phyloP scores from a whole-genome alignment of 2,888 invertebrate genomes.

The Drosophila paramelanica region DNA sequence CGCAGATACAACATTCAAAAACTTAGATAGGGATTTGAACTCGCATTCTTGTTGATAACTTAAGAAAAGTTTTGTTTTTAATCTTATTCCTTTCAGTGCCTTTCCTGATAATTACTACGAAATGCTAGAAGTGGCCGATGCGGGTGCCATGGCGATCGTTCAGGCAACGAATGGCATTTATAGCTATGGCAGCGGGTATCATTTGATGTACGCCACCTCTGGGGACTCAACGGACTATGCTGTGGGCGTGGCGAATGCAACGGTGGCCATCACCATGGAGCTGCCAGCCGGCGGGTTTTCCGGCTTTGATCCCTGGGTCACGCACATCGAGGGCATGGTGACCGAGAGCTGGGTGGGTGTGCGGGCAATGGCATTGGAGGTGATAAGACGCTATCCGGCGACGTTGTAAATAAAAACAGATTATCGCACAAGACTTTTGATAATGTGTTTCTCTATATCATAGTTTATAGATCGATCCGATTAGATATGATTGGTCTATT shows the following conservation, averaged over 20 bases:
- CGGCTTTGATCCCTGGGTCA: constrained; percentile 86
- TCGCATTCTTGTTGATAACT: no score
- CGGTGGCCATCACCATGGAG: constrained; percentile 86
- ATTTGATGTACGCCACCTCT: constrained; percentile 85
- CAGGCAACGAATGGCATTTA: constrained; percentile 78
- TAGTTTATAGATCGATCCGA: constrained; percentile 38
- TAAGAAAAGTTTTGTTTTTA: background rate
- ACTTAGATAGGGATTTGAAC: no score
- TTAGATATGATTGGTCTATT: constrained; percentile 55
- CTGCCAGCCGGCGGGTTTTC: constrained; percentile 86
- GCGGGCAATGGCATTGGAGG: constrained; percentile 78
- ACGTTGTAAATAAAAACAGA: constrained; percentile 47
- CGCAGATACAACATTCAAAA: no score
- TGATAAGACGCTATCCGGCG: constrained; percentile 55
- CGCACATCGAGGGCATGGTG: constrained; percentile 79
- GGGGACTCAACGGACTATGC: constrained; percentile 89
- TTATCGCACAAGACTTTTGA: constrained; percentile 20
- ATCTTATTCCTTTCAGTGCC: constrained; percentile 40
- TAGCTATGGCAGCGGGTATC: constrained; percentile 85
- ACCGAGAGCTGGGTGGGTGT: constrained; percentile 87
- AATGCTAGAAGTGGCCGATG: constrained; percentile 82
- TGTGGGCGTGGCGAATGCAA: constrained; percentile 83
- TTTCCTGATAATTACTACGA: constrained; percentile 84
- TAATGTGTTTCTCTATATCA: constrained; percentile 10
- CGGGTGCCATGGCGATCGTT: constrained; percentile 82